Conservation (phyloP, 2,888 invertebrate genomes). For the Watsonalla binaria region DNA sequence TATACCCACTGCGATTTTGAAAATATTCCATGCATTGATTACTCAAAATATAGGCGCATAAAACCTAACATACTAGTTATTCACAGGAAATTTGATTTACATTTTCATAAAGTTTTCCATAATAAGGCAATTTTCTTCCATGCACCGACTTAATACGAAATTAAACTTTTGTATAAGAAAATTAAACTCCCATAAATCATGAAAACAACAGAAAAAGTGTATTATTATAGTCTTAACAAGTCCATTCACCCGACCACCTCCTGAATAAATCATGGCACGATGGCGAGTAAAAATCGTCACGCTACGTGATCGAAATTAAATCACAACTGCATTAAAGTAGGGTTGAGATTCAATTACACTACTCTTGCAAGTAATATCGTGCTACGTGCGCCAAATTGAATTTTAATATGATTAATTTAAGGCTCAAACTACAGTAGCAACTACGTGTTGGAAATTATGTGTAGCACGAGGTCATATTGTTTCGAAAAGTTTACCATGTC, state of each 20-base stretch:
- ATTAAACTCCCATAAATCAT: neutral
- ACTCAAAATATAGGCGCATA: no score
- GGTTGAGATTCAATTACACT: neutral
- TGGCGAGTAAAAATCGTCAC: neutral
- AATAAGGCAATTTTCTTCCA: neutral
- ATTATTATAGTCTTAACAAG: constrained; percentile 11
- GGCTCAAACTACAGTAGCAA: neutral
- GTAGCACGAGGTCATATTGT: neutral
- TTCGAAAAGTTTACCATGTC: neutral
- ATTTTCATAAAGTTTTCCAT: no score
- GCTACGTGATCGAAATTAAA: neutral
- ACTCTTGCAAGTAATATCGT: neutral
- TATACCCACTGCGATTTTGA: no score
- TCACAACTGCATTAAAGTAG: neutral
- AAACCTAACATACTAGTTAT: no score
- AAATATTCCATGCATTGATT: no score
- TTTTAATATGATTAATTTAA: neutral
- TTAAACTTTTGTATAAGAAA: neutral
- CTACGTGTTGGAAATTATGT: neutral
- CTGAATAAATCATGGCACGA: constrained; percentile 22
- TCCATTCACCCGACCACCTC: constrained; percentile 21
- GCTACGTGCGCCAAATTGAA: neutral
- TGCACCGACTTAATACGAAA: no score
- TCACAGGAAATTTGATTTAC: no score
- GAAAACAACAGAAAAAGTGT: neutral